A percentile compares a stretch with the other conserved stretches of the same genome.
Conservation (phyloP, 2,113 vertebrate species). For the Castor canadensis region DNA sequence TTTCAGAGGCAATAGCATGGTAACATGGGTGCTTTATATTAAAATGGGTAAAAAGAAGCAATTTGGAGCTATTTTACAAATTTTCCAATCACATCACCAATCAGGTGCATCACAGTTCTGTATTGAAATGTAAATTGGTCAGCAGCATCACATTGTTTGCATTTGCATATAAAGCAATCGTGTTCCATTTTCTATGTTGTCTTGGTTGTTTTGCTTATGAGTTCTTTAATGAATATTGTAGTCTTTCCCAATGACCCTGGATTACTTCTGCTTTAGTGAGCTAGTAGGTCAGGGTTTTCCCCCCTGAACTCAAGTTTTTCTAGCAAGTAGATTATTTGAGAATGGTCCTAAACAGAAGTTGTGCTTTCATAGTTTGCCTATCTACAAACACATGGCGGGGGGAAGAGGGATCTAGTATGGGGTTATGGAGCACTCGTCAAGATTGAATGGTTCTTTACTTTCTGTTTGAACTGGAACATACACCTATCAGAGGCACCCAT, state of each 20-base stretch:
- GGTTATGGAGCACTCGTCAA: not conserved
- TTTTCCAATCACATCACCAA: conserved; percentile 75
- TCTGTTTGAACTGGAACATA: not conserved
- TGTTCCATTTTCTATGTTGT: conserved; percentile 73
- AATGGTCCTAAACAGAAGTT: not conserved
- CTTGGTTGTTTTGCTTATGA: conserved; percentile 73
- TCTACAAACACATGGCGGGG: not conserved
- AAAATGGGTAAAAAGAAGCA: conserved; percentile 62
- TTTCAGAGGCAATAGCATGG: conserved; percentile 76
- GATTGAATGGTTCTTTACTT: not conserved
- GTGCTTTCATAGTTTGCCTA: not conserved
- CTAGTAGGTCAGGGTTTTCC: not conserved
- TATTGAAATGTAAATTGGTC: conserved; percentile 74
- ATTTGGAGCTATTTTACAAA: conserved; percentile 76
- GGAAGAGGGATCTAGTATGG: not conserved
- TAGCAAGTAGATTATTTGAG: not conserved
- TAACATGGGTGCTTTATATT: conserved; percentile 70
- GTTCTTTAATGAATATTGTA: conserved; percentile 58
- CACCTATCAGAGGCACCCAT: not conserved
- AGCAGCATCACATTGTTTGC: conserved; percentile 62
- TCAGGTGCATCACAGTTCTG: conserved; percentile 60
- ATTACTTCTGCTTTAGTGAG: conserved; percentile 59
- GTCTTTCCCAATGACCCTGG: conserved; percentile 54
- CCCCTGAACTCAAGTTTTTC: not conserved
- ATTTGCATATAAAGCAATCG: conserved; percentile 64